Base-by-base conservation (phyloP, 2,888 invertebrate species). In the Athetis lepigone region DNA sequence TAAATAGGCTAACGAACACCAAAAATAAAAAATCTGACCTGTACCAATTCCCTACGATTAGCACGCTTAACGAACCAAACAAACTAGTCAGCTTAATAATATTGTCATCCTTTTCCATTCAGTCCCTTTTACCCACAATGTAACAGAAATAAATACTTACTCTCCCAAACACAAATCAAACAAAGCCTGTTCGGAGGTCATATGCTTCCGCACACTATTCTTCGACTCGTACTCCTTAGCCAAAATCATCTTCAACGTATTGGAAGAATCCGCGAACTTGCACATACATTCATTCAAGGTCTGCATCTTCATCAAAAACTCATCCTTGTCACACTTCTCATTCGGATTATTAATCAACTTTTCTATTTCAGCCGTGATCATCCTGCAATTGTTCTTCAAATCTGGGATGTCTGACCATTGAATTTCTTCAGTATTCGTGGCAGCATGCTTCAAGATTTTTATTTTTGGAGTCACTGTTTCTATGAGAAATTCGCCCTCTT, bases 261-360 rank as follows among this genome's bases (percentile, higher is more conserved):
- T 93, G 0, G 94, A 90, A 0, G 94, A 93, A 45, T 92, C 88
- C 0, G 90, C 90, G 59, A 93, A 93, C 71, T 91, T 92, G 69
- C 90, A 91, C 94, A 95, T 95, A 16, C 85, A 93, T 7, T 93
- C 90, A 23, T 91, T 92, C 1, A 94, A 37, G 0, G 86, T 87
- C 60, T 91, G 86, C 91, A 95, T 93, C 71, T 94, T 95, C 0
- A 69, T 60, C 43, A 92, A 27, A 16, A 94, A 76, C 2, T 88
- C 85, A 13, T 88, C 82, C 16, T 86, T 88, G 7, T 89, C 85
- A 4, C 71, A 73, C 1, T 61, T 65, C 25, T 87, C 88, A 2
- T 71, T 11, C 0, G 88, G 84, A 19, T 69, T 66, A 4, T 85
- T 88, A 2, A 90, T 83, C 16, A 91, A 18, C n/a, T 86, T 88